Base-by-base conservation (phyloP, 1,140 invertebrate species). In the Rhagoletis zephyria region DNA sequence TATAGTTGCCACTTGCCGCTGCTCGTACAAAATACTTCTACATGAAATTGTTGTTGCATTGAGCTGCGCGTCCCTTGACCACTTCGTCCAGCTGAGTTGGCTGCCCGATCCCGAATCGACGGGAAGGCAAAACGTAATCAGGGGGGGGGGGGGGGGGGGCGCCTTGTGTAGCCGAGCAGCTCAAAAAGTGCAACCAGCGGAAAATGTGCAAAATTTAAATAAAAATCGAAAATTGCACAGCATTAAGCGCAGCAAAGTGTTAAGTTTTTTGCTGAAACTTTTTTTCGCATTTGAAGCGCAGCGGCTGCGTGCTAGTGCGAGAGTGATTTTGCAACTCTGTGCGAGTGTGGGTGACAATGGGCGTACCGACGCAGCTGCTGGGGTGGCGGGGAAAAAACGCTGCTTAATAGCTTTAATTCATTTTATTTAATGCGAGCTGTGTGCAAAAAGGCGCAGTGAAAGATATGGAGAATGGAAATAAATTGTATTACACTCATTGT, bases 401-500 rank as follows among this genome's bases (percentile, higher is more conserved):
- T 81, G 7, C 74, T 81, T 81, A 81, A 81, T 81, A 81, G 74
- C 74, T 81, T 81, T 81, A 81, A 81, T 81, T 81, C 74, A 81
- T 81, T 81, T 81, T 81, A 81, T 81, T 81, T 81, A 81, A 81
- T 81, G 74, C 56, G 74, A 81, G 48, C 74, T 56, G 30, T 30
- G 74, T 16, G 19, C 74, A 81, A 81, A 81, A 51, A 51, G 74
- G 74, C 74, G 19, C n/a, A 48, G 74, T 10, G n/a, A 9, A 81
- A 81, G 74, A 81, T 81, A 81, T 51, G 48, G 74, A 81, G 74
- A 81, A 81, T 81, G 74, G n/a, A 81, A 56, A 81, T 81, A 81
- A 81, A 81, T 81, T 81, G 48, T 56, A 81, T 81, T 81, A 81
- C 16, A 56, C 74, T 81, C 74, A 81, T 81, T 81, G 74, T 81